A percentile compares a stretch with the other conserved stretches of the same genome.
Conservation (phyloP, 2,888 invertebrate species). For the Drepana falcataria region DNA sequence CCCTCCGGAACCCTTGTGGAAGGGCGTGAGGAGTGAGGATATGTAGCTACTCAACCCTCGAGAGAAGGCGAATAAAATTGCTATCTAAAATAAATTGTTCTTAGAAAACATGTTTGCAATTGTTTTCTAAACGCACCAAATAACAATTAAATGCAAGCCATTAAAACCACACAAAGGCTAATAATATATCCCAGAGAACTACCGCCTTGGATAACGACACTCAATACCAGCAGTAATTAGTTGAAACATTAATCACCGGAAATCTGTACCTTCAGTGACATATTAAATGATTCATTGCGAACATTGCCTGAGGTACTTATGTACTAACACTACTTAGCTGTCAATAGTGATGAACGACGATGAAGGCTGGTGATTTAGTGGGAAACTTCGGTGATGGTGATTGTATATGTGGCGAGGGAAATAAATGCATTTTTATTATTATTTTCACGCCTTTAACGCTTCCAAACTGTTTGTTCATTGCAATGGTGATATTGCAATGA, state of each 20-base stretch:
- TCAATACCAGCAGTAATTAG: slow-evolving; percentile 38
- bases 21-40: no score
- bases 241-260: slow-evolving; percentile 36
- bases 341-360: slow-evolving; percentile 2
- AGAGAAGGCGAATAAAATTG: no score
- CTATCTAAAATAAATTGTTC: no score
- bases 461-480: no score
- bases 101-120: neutral
- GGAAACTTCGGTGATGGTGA: neutral
- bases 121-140: neutral
- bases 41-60: no score
- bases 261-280: slow-evolving; percentile 35
- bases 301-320: slow-evolving; percentile 10
- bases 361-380: neutral
- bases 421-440: no score
- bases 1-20: no score
- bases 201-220: slow-evolving; percentile 6
- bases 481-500: no score
- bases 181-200: neutral
- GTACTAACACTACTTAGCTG: slow-evolving; percentile 1
- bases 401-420: no score
- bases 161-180: neutral
- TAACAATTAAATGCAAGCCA: neutral
- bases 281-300: slow-evolving; percentile 38
- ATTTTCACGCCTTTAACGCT: no score